Base-by-base conservation (phyloP, 2,888 invertebrate species). In the Aplocera efformata region DNA sequence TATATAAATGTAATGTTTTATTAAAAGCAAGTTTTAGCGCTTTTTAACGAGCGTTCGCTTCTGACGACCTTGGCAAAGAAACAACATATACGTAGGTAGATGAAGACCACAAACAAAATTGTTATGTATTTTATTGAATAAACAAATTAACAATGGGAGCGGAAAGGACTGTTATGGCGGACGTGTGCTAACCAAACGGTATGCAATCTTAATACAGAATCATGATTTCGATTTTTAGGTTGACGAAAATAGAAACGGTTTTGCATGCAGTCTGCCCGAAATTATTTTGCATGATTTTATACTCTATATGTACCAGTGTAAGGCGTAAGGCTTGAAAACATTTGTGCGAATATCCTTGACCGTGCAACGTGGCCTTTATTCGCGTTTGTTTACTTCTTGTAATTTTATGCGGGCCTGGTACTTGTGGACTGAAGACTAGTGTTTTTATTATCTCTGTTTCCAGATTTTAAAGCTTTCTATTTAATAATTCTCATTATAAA, bases 371-470 rank as follows among this genome's bases (percentile, higher is more conserved):
- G 44, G 49, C 66, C 63, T 64, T 68, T n/a, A n/a, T n/a, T n/a
- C 62, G 56, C 62, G 63, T 54, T 57, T 53, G 61, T 56, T 47
- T 45, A 58, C 53, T 51, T 68, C 62, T 63, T 58, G 41, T 45
- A 47, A 47, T 32, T 40, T 60, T 53, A 65, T 74, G 67, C 42
- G 40, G 28, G 57, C 67, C 66, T 71, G 57, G 68, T 73, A 63
- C 56, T 54, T 42, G 38, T 55, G 53, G 43, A 48, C 57, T 57
- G 49, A 48, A 59, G 53, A 34, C 11, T 45, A 44, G 43, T 57
- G 56, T 59, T 61, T 65, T 56, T 51, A 48, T n/a, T n/a, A n/a
- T n/a, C n/a, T n/a, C n/a, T n/a, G n/a, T n/a, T n/a, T n/a, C n/a
- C n/a, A n/a, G n/a, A n/a, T n/a, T n/a, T n/a, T n/a, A n/a, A n/a